phyloP scores from a whole-genome alignment of 2,113 vertebrate genomes.

The Rhegmatorhina hoffmannsi region DNA sequence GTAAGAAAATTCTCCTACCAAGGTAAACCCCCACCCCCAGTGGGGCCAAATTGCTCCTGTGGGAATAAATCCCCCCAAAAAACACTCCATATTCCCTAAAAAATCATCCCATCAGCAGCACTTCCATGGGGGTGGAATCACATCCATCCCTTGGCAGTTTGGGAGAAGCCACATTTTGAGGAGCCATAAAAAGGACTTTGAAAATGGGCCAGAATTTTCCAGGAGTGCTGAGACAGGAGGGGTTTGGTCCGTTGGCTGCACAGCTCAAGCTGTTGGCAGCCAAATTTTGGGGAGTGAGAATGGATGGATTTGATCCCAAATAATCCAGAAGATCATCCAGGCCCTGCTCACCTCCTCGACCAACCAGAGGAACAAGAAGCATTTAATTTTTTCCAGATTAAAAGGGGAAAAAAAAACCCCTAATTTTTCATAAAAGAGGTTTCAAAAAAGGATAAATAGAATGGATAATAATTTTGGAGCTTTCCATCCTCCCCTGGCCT shows the following conservation, averaged over 20 bases:
- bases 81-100: not conserved
- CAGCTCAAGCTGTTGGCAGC: not conserved
- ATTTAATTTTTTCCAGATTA: too few relatives aligned
- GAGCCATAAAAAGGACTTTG: not conserved
- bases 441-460: not conserved
- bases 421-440: not conserved
- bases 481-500: not conserved
- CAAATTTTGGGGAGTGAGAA: not conserved
- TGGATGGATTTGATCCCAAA: not conserved
- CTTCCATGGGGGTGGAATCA: not conserved
- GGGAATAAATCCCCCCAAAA: not conserved
- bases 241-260: not conserved
- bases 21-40: not conserved
- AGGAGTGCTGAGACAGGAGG: not conserved
- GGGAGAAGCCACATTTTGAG: not conserved
- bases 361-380: not conserved
- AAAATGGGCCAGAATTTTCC: not conserved
- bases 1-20: not conserved
- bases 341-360: not conserved
- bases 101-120: accelerated
- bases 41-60: accelerated
- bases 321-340: not conserved
- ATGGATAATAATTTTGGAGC: not conserved
- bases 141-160: too few relatives aligned
- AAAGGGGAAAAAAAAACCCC: not conserved